These are phyloP conservation scores for Eledone cirrhosa DNA, from an alignment of 2,888 invertebrate genomes.

Conservation along the genomic window DNA sequence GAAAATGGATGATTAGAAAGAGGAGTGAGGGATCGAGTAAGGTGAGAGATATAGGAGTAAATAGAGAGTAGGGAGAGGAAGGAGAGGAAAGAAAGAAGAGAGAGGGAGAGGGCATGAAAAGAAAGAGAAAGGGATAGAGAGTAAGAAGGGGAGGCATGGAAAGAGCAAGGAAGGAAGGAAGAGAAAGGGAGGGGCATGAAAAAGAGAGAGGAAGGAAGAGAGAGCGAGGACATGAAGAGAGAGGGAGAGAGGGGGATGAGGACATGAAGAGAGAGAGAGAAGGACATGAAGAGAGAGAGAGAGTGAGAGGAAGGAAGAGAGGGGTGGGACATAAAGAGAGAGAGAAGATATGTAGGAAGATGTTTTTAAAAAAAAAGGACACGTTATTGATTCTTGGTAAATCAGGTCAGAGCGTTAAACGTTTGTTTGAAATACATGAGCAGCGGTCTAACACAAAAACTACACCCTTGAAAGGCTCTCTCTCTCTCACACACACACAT, in stretches of 20 bases:
- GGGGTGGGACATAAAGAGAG: not conserved
- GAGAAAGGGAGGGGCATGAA: not conserved
- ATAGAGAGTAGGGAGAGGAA: not conserved
- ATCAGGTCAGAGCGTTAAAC: too few relatives aligned
- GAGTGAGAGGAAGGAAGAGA: not conserved
- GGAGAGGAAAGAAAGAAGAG: not conserved
- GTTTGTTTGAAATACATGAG: too few relatives aligned
- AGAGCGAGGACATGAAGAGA: not conserved
- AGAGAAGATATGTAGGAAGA: not conserved
- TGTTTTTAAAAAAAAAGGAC: too few relatives aligned
- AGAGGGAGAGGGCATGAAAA: too few relatives aligned
- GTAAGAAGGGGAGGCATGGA: not conserved
- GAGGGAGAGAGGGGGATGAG: not conserved
- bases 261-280: not conserved
- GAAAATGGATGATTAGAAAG: not conserved
- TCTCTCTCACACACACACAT: too few relatives aligned
- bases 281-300: not conserved
- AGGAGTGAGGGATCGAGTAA: not conserved
- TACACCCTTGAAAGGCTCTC: too few relatives aligned
- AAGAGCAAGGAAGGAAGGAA: not conserved
- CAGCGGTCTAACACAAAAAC: too few relatives aligned
- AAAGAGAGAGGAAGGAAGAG: not conserved
- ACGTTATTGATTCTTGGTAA: too few relatives aligned
- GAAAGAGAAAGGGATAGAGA: not conserved
- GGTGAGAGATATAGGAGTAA: not conserved